Evolutionary conservation across 2,797 vertebrate species (phyloP).

Genomic region (Onychomys arenicola): DNA sequence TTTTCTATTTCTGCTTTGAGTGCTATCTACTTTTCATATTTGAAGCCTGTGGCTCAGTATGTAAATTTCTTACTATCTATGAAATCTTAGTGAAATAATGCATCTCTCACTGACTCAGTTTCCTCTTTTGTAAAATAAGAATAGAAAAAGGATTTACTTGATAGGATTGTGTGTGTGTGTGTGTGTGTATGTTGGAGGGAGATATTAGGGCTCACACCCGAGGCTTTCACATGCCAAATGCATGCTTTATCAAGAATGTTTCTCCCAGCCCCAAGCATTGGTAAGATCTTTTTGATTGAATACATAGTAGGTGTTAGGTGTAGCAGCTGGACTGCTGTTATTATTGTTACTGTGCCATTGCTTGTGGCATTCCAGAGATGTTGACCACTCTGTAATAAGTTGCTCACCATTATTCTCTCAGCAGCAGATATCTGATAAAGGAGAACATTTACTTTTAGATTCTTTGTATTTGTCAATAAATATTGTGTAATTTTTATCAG

Average conservation of each 20-base stretch:
- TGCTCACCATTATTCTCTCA: background rate
- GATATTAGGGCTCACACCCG: no score
- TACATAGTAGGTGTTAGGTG: background rate
- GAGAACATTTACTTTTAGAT: constrained; percentile 9
- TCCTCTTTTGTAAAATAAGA: background rate
- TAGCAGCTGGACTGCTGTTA: background rate
- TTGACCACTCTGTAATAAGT: background rate
- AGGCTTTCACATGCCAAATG: background rate
- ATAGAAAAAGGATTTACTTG: background rate
- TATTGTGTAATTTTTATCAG: background rate
- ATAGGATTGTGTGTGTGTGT: background rate
- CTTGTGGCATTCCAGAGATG: background rate
- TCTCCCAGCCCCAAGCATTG: background rate
- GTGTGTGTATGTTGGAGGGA: background rate
- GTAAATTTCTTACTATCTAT: background rate
- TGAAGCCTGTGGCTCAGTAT: background rate
- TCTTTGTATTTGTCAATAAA: background rate
- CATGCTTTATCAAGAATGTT: background rate
- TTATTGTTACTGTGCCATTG: background rate
- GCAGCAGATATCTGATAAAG: background rate
- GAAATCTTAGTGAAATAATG: background rate
- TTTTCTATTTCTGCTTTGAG: background rate
- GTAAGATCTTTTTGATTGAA: background rate
- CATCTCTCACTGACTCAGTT: background rate
- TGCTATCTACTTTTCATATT: background rate